These are phyloP conservation scores for Apodemia mormo DNA, from an alignment of 2,888 invertebrate species.

Conservation along the genomic window DNA sequence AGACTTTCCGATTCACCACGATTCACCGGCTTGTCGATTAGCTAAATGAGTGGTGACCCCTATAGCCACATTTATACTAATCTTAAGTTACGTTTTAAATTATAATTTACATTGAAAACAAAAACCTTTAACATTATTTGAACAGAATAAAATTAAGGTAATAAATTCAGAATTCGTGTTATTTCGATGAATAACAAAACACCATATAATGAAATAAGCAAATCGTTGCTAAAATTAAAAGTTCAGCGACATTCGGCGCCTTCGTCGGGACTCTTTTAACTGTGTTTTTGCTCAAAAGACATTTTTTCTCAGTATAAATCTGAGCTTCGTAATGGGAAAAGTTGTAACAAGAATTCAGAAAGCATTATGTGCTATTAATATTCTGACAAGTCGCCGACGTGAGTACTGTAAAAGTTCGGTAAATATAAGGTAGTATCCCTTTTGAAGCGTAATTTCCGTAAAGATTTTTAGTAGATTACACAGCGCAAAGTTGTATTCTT, in stretches of 20 bases:
- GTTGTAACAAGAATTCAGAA: constrained; percentile 79
- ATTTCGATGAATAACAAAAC: constrained; percentile 5
- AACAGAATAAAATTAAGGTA: constrained; percentile 1
- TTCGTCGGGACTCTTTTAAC: constrained; percentile 41
- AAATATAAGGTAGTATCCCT: constrained; percentile 23
- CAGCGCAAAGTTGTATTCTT: background rate
- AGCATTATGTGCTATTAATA: constrained; percentile 77
- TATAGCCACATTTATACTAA: too few relatives aligned
- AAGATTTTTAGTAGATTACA: background rate
- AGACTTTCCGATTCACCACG: too few relatives aligned
- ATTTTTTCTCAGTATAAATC: constrained; percentile 71
- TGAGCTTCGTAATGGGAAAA: constrained; percentile 75
- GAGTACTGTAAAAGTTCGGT: constrained; percentile 16
- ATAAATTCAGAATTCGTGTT: background rate
- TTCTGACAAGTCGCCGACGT: constrained; percentile 67
- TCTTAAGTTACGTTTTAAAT: background rate
- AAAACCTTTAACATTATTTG: background rate
- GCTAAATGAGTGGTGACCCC: too few relatives aligned
- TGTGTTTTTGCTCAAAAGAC: constrained; percentile 54
- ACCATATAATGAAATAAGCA: constrained; percentile 8
- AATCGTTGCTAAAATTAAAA: constrained; percentile 42
- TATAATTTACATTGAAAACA: background rate
- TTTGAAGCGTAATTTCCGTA: background rate
- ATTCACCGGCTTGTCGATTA: too few relatives aligned
- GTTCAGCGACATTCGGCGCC: constrained; percentile 56